A percentile compares a stretch with the other conserved stretches of the same genome.
phyloP scores from a whole-genome alignment of 1,140 invertebrate species.

The Copidosoma floridanum region DNA sequence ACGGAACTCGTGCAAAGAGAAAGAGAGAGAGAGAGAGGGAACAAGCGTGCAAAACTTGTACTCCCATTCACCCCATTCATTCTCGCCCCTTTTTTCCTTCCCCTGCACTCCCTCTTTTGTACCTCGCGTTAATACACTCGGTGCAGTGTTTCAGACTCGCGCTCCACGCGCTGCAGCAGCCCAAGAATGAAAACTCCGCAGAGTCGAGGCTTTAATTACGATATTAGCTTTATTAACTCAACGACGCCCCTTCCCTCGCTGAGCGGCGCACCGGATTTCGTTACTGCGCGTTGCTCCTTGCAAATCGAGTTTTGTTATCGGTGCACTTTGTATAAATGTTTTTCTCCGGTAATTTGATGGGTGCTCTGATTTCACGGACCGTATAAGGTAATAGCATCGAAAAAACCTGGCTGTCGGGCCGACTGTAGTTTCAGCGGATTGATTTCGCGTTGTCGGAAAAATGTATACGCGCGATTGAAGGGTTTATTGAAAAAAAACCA shows the following conservation, averaged over 20 bases:
- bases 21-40: not conserved
- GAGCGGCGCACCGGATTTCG: no score
- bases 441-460: no score
- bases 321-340: no score
- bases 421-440: no score
- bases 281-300: no score
- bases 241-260: no score
- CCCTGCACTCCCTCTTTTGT: not conserved
- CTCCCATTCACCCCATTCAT: not conserved
- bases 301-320: slow-evolving; percentile 8
- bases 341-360: no score
- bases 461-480: no score
- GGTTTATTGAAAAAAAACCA: no score
- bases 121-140: not conserved
- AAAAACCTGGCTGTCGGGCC: no score
- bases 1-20: not conserved
- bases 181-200: not conserved
- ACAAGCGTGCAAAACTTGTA: slow-evolving; percentile 8
- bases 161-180: not conserved
- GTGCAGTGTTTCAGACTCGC: not conserved
- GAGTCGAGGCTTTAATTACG: slow-evolving; percentile 3
- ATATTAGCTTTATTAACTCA: slow-evolving; percentile 1
- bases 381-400: no score
- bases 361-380: no score
- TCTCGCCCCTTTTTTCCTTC: slow-evolving; percentile 2